Conservation (phyloP, 30 jellyfish, hydroid and myxozoan species). For the Aurelia aurita region DNA sequence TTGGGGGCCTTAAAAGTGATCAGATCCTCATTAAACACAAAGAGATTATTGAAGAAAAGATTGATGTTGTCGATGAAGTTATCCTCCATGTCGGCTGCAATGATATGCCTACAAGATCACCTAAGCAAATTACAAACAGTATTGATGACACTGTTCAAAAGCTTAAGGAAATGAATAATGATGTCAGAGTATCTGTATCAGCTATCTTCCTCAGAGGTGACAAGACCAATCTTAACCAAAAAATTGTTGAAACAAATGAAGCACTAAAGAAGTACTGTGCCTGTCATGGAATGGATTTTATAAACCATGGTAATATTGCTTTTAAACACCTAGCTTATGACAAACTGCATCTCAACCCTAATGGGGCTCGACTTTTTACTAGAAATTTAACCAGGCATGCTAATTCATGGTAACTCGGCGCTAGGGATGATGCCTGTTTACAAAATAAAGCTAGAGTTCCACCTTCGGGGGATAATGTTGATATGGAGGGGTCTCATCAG, state of each 20-base stretch:
- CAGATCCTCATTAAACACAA: neutral
- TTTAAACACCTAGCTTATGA: no score
- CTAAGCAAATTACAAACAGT: neutral
- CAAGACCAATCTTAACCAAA: neutral
- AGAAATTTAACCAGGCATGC: no score
- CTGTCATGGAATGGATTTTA: no score
- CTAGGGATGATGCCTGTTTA: no score
- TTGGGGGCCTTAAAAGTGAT: conserved; percentile 20
- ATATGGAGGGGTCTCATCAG: neutral
- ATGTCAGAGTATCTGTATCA: neutral
- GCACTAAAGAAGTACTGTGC: no score
- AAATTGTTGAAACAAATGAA: no score
- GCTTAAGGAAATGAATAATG: neutral
- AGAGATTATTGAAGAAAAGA: neutral
- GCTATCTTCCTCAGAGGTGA: conserved; percentile 1
- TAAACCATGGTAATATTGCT: no score
- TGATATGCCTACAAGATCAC: neutral
- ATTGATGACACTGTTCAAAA: neutral
- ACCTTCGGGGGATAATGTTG: neutral
- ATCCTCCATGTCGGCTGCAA: conserved; percentile 32
- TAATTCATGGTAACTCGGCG: no score
- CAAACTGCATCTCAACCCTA: no score
- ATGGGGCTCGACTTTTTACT: no score
- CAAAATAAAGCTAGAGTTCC: neutral
- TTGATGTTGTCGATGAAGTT: conserved; percentile 3